Base-by-base conservation (phyloP, 2,797 vertebrate genomes). In the Acanthis flammea region DNA sequence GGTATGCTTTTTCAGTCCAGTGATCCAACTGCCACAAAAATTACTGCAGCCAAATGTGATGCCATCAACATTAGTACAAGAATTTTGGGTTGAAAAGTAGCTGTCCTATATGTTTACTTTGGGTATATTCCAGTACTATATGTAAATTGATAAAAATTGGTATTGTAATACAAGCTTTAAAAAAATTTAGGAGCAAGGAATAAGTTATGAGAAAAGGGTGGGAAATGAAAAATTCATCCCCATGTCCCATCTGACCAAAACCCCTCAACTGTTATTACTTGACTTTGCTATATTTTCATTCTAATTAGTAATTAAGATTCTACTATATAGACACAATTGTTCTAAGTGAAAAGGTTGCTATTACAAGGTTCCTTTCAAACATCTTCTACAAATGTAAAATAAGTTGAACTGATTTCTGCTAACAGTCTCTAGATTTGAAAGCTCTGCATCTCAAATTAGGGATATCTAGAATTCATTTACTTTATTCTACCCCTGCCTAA, bases 21-120 rank as follows among this genome's bases (percentile, higher is more conserved):
- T 74, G 65, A 94, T 75, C 90, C 71, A 91, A 88, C 44, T 80
- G 83, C 67, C 65, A 89, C 65, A 85, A 47, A 95, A 84, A 94
- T 55, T 77, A 88, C 70, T 94, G 50, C 45, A 92, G 66, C 48
- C 80, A 94, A 95, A 91, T 82, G 30, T 41, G 22, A 54, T 85
- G 62, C 88, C 55, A 90, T 88, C 80, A 94, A 77, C 70, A 91
- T 76, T 45, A 84, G 27, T 53, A 54, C 31, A 54, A 94, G 65
- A 85, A 62, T 76, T 57, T 80, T 23, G 44, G 51, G 65, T 77
- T 91, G 86, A 94, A 95, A 91, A 86, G 44, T n/a, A 83, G 39
- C 39, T 73, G 44, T 27, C 19, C 41, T 86, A 11, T 67, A 51
- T 77, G 48, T 79, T 95, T 96, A 94, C 28, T 25, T 91, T 88